Evolutionary conservation across 2,888 invertebrate species (phyloP), one percentile per base, ranked within the genome.

Genomic region (Nebria brevicollis): DNA sequence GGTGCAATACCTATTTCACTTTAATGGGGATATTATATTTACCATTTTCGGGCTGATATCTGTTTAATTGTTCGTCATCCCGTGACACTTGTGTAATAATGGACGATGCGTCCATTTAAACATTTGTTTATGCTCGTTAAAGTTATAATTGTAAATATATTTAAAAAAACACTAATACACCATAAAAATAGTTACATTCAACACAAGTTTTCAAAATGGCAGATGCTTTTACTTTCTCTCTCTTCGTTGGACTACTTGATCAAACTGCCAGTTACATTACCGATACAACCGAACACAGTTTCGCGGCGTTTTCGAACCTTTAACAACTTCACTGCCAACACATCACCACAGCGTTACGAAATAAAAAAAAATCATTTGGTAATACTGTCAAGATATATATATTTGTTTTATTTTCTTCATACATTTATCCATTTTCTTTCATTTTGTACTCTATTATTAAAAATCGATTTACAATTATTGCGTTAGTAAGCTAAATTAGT

Each of bases 51-150:
- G 94, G 93, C 91, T 94, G 93, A 93, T 94, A 95, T 92, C 94
- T 96, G 93, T 95, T 96, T 92, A 96, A 93, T 93, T 95, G 95
- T 92, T 97, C 97, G 94, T 97, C 97, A 94, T 97, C 97, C 93
- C 97, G 95, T 93, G 96, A 96, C 94, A 97, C 97, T 94, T 97
- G 97, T 92, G 97, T 97, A 92, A 97, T 97, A 93, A 97, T 97
- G 95, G 97, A 97, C 95, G 97, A 95, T 94, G 96, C 96, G 96
- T 97, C 97, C 97, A 97, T 97, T 94, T 92, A 92, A 92, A 93
- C 93, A 93, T 93, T 93, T 91, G 92, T 89, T 91, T 87, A 82
- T 86, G 83, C 82, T 85, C 84, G 83, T 81, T 81, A 77, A 73
- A 76, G 77, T 77, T 81, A 81, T 76, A 77, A 81, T 81, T 81